A percentile compares a stretch with the other conserved stretches of the same genome.
These are phyloP conservation scores for Clarias laeviceps DNA, from an alignment of 2,797 vertebrate genomes.

Conservation along the genomic window DNA sequence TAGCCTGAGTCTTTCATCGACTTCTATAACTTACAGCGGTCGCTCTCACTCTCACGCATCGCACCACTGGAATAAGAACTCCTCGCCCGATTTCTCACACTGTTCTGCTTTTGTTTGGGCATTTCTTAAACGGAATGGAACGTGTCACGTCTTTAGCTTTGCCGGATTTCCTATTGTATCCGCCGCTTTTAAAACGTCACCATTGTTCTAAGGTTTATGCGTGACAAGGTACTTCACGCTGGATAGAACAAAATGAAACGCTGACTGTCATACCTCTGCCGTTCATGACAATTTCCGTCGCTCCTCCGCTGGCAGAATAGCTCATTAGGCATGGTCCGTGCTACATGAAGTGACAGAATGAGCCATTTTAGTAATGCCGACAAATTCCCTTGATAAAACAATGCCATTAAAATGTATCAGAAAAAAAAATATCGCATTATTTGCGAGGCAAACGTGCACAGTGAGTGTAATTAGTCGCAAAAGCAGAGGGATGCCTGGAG, in stretches of 20 bases:
- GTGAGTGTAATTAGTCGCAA: slow-evolving; percentile 35
- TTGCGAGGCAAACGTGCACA: slow-evolving; percentile 27
- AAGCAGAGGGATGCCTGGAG: slow-evolving; percentile 12
- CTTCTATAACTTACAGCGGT: slow-evolving; percentile 8
- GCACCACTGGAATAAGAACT: slow-evolving; percentile 18
- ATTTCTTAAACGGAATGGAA: slow-evolving; percentile 11
- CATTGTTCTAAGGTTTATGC: background rate
- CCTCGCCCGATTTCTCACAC: background rate
- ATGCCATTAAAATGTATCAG: slow-evolving; percentile 46
- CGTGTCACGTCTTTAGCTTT: slow-evolving; percentile 20
- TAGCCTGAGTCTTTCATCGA: background rate
- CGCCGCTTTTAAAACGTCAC: slow-evolving; percentile 23
- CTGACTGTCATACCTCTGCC: slow-evolving; percentile 44
- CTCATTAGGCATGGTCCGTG: slow-evolving; percentile 58
- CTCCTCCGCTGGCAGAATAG: slow-evolving; percentile 51
- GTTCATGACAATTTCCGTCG: slow-evolving; percentile 45
- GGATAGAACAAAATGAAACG: slow-evolving; percentile 31
- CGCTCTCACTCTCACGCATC: background rate
- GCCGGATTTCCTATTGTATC: slow-evolving; percentile 14
- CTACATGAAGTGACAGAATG: slow-evolving; percentile 49
- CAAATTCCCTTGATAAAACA: slow-evolving; percentile 58
- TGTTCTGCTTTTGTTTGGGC: slow-evolving; percentile 6
- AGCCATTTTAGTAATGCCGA: slow-evolving; percentile 48
- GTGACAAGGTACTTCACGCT: slow-evolving; percentile 5
- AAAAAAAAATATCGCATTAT: slow-evolving; percentile 33